Evolutionary conservation across 2,888 invertebrate species (phyloP).

Genomic region (Cactoblastis cactorum): DNA sequence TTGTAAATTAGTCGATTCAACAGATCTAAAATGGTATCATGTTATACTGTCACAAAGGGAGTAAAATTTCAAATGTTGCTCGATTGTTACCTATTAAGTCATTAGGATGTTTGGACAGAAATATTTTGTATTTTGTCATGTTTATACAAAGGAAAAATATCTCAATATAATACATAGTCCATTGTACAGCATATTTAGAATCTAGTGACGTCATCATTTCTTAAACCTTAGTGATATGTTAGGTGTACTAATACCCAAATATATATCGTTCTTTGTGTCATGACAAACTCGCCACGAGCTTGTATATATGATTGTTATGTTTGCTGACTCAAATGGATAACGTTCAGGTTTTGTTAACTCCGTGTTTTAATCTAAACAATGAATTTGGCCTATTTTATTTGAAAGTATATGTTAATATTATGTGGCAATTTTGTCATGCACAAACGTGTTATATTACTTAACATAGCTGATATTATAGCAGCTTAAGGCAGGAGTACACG

Average conservation of each 20-base stretch:
- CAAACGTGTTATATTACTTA: constrained; percentile 67
- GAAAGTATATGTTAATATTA: constrained; percentile 35
- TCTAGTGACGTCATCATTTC: constrained; percentile 63
- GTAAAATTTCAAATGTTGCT: constrained; percentile 67
- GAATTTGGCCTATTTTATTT: constrained; percentile 72
- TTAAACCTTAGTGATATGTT: constrained; percentile 69
- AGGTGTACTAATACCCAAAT: constrained; percentile 67
- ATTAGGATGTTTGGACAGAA: constrained; percentile 64
- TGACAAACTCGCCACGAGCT: constrained; percentile 60
- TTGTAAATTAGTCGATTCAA: constrained; percentile 40
- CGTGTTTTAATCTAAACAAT: constrained; percentile 59
- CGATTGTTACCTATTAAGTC: constrained; percentile 75
- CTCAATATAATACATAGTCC: constrained; percentile 76
- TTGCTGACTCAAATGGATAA: constrained; percentile 41
- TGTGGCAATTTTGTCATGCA: constrained; percentile 65
- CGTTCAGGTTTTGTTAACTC: constrained; percentile 65
- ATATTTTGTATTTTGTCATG: constrained; percentile 77
- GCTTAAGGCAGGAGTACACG: constrained; percentile 72
- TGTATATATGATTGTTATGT: constrained; percentile 43
- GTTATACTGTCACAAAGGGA: constrained; percentile 69
- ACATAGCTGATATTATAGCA: constrained; percentile 73
- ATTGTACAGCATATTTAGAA: constrained; percentile 74
- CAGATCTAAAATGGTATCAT: constrained; percentile 35
- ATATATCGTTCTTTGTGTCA: constrained; percentile 60
- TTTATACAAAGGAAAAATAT: constrained; percentile 76